phyloP scores from a whole-genome alignment of 2,797 vertebrate genomes.

The Lithobates pipiens region DNA sequence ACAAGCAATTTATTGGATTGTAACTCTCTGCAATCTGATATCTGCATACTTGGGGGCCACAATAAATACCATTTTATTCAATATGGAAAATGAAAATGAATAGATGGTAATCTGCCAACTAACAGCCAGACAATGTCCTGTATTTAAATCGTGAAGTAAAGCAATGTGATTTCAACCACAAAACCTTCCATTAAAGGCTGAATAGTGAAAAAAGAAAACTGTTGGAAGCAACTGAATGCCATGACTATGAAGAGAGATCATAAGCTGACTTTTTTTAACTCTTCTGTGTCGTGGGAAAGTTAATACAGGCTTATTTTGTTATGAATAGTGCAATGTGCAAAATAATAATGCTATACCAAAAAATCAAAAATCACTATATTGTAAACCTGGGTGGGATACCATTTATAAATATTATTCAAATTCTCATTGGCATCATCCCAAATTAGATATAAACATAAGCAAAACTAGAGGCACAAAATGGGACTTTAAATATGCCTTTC shows the following conservation, averaged over 20 bases:
- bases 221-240: conserved; percentile 8
- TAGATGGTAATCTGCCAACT: conserved; percentile 27
- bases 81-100: conserved; percentile 35
- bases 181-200: background rate
- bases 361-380: no score
- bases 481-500: no score
- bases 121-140: conserved; percentile 17
- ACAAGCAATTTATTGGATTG: conserved; percentile 18
- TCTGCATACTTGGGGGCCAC: background rate
- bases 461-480: no score
- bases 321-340: no score
- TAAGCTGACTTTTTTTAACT: background rate
- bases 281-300: background rate
- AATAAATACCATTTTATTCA: conserved; percentile 31
- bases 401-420: no score
- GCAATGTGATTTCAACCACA: conserved; percentile 7
- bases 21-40: background rate
- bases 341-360: no score
- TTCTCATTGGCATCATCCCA: no score
- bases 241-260: background rate
- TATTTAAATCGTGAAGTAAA: background rate
- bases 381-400: no score
- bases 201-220: background rate
- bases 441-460: no score
- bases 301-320: no score